phyloP scores from a whole-genome alignment of 2,888 invertebrate genomes.

The Dione vanillae region DNA sequence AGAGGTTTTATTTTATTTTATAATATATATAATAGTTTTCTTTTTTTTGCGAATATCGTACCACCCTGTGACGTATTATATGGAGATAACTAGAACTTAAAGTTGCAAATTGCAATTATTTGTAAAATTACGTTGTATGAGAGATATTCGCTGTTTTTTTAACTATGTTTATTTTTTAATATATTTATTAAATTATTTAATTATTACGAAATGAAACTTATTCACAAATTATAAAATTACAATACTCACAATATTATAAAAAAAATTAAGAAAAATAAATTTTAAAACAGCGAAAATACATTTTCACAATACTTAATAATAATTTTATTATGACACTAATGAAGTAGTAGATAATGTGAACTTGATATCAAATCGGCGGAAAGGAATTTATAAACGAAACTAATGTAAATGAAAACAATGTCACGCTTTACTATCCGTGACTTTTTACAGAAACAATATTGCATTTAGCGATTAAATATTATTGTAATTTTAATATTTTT shows the following conservation, averaged over 20 bases:
- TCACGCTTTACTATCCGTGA: not conserved
- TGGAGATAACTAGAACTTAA: conserved; percentile 32
- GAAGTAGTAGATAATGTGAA: conserved; percentile 26
- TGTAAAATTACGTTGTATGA: not conserved
- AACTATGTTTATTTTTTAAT: not conserved
- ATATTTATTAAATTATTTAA: not conserved
- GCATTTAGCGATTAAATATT: not conserved
- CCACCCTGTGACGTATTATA: conserved; percentile 66
- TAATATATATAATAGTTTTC: conserved; percentile 36
- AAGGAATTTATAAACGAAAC: conserved; percentile 29
- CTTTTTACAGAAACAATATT: not conserved
- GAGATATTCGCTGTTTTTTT: not conserved
- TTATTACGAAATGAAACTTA: not conserved
- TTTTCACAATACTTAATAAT: not conserved
- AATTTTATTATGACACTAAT: conserved; percentile 12
- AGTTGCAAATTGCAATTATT: conserved; percentile 26
- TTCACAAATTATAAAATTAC: not conserved
- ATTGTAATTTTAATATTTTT: not conserved
- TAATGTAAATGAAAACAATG: conserved; percentile 8
- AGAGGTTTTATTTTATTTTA: conserved; percentile 26
- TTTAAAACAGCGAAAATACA: not conserved
- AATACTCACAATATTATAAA: not conserved
- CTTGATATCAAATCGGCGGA: conserved; percentile 21
- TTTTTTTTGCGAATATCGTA: conserved; percentile 59
- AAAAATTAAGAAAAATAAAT: not conserved